Percentiles rank a stretch among this genome's conserved stretches.
phyloP scores from a whole-genome alignment of 2,888 invertebrate genomes.

The Barypeithes pellucidus region DNA sequence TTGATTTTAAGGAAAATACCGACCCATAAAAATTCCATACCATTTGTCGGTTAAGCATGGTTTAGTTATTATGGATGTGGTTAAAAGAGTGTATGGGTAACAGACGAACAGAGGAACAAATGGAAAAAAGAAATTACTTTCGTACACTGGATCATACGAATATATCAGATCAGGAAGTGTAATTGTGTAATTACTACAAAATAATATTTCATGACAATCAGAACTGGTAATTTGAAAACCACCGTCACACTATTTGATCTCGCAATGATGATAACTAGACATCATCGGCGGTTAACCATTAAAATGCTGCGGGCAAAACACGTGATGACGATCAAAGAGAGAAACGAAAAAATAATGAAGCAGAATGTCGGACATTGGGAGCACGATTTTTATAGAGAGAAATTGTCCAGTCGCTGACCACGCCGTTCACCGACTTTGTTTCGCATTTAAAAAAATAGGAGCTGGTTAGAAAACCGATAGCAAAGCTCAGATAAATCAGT shows the following conservation, averaged over 20 bases:
- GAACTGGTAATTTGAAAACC: background rate
- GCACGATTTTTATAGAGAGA: conserved; percentile 32
- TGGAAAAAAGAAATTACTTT: no score
- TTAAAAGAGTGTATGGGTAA: no score
- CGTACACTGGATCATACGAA: no score
- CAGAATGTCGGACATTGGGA: conserved; percentile 32
- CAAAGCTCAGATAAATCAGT: background rate
- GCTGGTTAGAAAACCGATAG: background rate
- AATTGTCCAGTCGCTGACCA: conserved; percentile 10
- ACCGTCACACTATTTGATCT: background rate
- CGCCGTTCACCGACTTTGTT: conserved; percentile 19
- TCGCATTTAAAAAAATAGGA: conserved; percentile 10
- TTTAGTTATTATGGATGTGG: no score
- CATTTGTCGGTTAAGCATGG: no score
- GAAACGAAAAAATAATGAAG: conserved; percentile 25
- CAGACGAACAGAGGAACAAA: no score
- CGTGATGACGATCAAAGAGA: conserved; percentile 30
- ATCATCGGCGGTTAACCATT: conserved; percentile 19
- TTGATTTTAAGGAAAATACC: no score
- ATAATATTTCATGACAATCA: background rate
- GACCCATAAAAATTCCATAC: no score
- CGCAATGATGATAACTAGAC: conserved; percentile 6
- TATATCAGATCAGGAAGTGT: no score
- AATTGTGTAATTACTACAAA: no score
- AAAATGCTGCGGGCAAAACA: conserved; percentile 33